Percentiles rank a stretch among this genome's conserved stretches.
These are phyloP conservation scores for Caenorhabditis virilis DNA, from an alignment of 2,888 invertebrate species.

Conservation along the genomic window DNA sequence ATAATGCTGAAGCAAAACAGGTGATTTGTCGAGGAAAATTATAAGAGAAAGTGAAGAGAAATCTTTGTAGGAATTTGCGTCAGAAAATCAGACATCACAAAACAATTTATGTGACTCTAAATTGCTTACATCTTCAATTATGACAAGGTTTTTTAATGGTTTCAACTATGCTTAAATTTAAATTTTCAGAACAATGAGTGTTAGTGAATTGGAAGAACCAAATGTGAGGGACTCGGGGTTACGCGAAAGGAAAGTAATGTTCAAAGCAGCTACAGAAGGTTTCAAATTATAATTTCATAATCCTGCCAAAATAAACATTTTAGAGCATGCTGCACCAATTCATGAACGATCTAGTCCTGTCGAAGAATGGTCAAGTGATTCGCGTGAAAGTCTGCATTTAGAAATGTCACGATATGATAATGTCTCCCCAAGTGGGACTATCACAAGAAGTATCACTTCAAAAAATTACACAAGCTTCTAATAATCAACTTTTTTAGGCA, in stretches of 20 bases:
- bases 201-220: slow-evolving; percentile 35
- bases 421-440: slow-evolving; percentile 55
- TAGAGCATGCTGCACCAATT: slow-evolving; percentile 36
- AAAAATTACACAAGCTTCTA: background rate
- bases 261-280: slow-evolving; percentile 37
- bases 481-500: slow-evolving; percentile 15
- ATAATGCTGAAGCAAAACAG: slow-evolving; percentile 11
- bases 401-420: slow-evolving; percentile 65
- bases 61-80: no score
- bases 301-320: background rate
- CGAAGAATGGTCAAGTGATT: slow-evolving; percentile 57
- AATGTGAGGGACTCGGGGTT: slow-evolving; percentile 16
- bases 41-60: no score
- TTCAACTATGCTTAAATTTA: background rate
- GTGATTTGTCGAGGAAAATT: no score
- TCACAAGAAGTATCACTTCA: slow-evolving; percentile 27
- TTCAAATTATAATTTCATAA: background rate
- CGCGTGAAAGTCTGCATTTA: slow-evolving; percentile 49
- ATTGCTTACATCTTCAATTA: slow-evolving; percentile 1
- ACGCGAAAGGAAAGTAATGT: slow-evolving; percentile 40
- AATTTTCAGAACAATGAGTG: slow-evolving; percentile 32
- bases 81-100: background rate
- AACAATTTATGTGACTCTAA: background rate
- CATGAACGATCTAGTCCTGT: slow-evolving; percentile 50
- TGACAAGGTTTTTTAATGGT: no score